phyloP scores from a whole-genome alignment of 2,888 invertebrate species.

The Clostera curtula region DNA sequence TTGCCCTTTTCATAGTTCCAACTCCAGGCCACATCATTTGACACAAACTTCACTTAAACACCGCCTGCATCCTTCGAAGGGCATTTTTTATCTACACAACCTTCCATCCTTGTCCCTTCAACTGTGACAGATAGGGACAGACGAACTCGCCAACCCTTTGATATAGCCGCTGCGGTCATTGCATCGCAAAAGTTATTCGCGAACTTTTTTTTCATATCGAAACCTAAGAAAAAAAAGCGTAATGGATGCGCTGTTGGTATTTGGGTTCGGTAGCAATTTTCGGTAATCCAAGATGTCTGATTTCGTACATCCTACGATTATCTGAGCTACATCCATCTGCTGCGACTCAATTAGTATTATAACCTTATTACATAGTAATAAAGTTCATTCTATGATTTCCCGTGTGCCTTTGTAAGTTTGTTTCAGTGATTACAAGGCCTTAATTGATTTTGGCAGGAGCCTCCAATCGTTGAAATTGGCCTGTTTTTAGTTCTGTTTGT shows the following conservation, averaged over 20 bases:
- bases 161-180: slow-evolving; percentile 62
- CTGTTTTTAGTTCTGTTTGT: slow-evolving; percentile 35
- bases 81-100: slow-evolving; percentile 48
- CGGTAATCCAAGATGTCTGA: slow-evolving; percentile 52
- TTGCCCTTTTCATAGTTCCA: no score
- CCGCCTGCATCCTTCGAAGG: slow-evolving; percentile 46
- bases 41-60: slow-evolving; percentile 30
- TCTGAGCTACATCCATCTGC: slow-evolving; percentile 21
- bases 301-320: slow-evolving; percentile 49
- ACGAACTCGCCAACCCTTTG: slow-evolving; percentile 53
- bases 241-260: slow-evolving; percentile 45
- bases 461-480: slow-evolving; percentile 52
- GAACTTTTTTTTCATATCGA: slow-evolving; percentile 54
- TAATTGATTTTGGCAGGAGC: slow-evolving; percentile 65
- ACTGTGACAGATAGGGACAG: slow-evolving; percentile 29
- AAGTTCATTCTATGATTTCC: slow-evolving; percentile 12
- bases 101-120: slow-evolving; percentile 25
- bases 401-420: slow-evolving; percentile 9
- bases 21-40: slow-evolving; percentile 31
- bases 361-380: slow-evolving; percentile 4
- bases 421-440: slow-evolving; percentile 45
- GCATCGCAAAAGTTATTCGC: slow-evolving; percentile 55
- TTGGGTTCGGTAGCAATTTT: slow-evolving; percentile 57
- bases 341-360: slow-evolving; percentile 1
- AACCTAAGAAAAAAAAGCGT: slow-evolving; percentile 56